Conservation (phyloP, 2,113 vertebrate genomes). For the Pachyramphus minor region DNA sequence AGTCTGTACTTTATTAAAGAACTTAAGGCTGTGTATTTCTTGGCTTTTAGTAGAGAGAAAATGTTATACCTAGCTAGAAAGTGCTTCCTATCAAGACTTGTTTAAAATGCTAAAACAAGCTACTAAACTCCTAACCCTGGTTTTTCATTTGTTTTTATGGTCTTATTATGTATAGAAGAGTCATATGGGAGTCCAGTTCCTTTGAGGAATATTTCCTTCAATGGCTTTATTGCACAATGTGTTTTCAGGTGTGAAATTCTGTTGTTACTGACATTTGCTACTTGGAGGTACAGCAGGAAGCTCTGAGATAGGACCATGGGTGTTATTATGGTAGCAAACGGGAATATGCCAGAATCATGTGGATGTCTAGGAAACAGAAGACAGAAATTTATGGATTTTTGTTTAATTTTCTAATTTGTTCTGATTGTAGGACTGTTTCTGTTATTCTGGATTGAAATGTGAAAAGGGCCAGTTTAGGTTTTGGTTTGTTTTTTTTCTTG, state of each 20-base stretch:
- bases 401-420: neutral
- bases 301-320: neutral
- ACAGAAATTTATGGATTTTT: neutral
- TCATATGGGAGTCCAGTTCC: neutral
- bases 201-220: neutral
- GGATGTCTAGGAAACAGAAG: neutral
- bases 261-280: fast-evolving
- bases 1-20: neutral
- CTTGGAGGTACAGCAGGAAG: neutral
- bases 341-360: neutral
- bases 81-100: neutral
- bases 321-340: neutral
- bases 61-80: neutral
- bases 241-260: neutral
- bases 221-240: neutral
- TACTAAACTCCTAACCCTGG: neutral
- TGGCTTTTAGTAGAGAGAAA: neutral
- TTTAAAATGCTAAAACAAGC: neutral
- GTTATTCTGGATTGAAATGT: neutral
- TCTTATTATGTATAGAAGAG: neutral
- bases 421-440: neutral
- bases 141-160: neutral
- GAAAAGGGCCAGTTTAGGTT: neutral
- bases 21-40: neutral
- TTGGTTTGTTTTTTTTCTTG: neutral